A percentile compares a stretch with the other conserved stretches of the same genome.
phyloP scores from a whole-genome alignment of 2,113 vertebrate species.

The Redunca redunca region DNA sequence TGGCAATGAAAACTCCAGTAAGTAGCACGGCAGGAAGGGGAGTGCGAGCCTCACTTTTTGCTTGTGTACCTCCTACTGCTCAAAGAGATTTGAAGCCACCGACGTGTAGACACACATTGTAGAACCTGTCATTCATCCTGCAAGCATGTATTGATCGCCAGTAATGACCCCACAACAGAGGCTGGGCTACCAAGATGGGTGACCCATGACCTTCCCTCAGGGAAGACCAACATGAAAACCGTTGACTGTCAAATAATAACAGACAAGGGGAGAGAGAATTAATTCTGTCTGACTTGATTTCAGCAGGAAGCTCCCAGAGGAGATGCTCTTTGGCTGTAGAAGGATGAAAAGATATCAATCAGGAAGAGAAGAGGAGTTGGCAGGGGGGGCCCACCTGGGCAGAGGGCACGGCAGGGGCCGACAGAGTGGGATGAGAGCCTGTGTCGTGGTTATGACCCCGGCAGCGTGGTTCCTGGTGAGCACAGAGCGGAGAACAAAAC shows the following conservation, averaged over 20 bases:
- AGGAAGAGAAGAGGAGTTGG: background rate
- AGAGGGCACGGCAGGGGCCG: background rate
- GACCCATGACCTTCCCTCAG: slow-evolving; percentile 20
- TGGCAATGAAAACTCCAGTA: background rate
- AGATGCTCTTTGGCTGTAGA: background rate
- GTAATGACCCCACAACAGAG: background rate
- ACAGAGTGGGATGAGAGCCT: background rate
- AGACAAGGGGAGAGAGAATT: background rate
- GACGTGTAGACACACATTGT: background rate
- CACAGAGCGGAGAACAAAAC: fast-evolving
- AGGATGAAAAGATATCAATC: background rate
- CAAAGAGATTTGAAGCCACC: background rate
- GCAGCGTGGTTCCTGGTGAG: background rate
- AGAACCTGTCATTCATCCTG: background rate
- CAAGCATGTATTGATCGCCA: background rate
- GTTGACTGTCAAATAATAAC: slow-evolving; percentile 18
- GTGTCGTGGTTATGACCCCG: background rate
- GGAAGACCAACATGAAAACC: slow-evolving; percentile 22
- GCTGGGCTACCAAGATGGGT: background rate
- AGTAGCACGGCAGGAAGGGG: background rate
- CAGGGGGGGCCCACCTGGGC: background rate
- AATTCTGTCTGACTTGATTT: slow-evolving; percentile 32
- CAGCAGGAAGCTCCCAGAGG: background rate
- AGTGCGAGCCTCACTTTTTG: background rate
- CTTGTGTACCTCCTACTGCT: background rate